Evolutionary conservation across 2,888 invertebrate species (phyloP), one percentile per base, ranked within the genome.

Genomic region (Agrochola circellaris): DNA sequence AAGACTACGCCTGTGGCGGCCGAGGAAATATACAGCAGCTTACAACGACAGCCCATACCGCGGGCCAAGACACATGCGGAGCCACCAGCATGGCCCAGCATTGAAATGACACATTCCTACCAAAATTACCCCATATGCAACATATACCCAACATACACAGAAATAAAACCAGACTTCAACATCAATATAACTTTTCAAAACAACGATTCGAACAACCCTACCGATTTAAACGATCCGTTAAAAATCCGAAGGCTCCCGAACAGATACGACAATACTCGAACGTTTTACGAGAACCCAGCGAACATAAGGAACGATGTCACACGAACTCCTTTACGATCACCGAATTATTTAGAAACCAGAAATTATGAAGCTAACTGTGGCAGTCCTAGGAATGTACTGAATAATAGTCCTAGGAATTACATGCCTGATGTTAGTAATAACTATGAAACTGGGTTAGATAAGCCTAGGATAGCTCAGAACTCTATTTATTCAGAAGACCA

Each of bases 21-120:
- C 0, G 97, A 97, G n/a, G 97, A 97, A 80, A 97, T 97, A 79
- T 97, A 97, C 92, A 96, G 96, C 90, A 97, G 97, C 30, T 84
- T 97, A 1, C 97, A 97, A 75, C 81, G 97, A 42, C 98, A 98
- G 89, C 98, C 98, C 0, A 98, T 98, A 83, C 98, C 98, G 0
- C 92, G 97, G 42, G 97, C 97, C 0, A 98, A 98, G 91, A 98
- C 98, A 3, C 97, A 97, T 89, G 96, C 97, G 38, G 95, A 97
- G 77, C 97, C 97, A 11, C 94, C 97, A 20, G 93, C 97, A 73
- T 96, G 97, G 97, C 95, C 96, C 30, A 95, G 94, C 83, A 94
- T 96, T 84, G 96, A 97, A 75, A 93, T 96, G 87, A 87, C 96
- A 0, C 95, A 96, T 83, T 93, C 96, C 42, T 97, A 97, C 91